Percentiles rank a stretch among this genome's conserved stretches.
These are phyloP conservation scores for Temnothorax nylanderi DNA, from an alignment of 1,140 invertebrate genomes.

Conservation along the genomic window DNA sequence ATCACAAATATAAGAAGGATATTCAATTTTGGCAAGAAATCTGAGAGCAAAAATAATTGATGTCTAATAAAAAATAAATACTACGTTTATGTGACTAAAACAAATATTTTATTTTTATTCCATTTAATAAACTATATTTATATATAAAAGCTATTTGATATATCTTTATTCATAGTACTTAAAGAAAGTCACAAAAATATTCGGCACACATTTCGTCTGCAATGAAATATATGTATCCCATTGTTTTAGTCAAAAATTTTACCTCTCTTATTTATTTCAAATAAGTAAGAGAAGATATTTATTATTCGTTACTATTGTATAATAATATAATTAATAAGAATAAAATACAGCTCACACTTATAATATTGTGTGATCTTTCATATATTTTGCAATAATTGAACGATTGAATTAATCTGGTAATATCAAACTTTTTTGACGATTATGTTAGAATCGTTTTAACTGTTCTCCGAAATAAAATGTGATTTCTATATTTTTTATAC, in stretches of 20 bases:
- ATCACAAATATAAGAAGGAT: not conserved
- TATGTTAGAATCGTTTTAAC: not conserved
- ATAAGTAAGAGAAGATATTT: not conserved
- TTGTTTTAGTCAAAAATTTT: too few species aligned
- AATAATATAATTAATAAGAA: not conserved
- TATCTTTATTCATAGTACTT: not conserved
- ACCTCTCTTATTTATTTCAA: not conserved
- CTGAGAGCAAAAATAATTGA: not conserved
- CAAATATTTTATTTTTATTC: not conserved
- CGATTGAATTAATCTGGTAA: not conserved
- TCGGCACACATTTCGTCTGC: not conserved
- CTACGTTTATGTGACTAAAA: not conserved
- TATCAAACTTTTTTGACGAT: not conserved
- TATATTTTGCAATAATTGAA: not conserved
- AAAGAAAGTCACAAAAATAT: not conserved
- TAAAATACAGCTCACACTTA: not conserved
- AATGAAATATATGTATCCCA: not conserved
- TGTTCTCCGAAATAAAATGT: not conserved
- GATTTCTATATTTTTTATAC: not conserved
- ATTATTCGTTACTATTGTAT: not conserved
- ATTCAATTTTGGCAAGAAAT: not conserved
- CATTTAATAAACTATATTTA: not conserved
- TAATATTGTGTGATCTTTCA: not conserved
- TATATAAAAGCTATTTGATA: not conserved
- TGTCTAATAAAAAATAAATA: not conserved